Evolutionary conservation across 2,797 vertebrate species (phyloP), one percentile per base, ranked within the genome.

Genomic region (Pitangus sulphuratus): DNA sequence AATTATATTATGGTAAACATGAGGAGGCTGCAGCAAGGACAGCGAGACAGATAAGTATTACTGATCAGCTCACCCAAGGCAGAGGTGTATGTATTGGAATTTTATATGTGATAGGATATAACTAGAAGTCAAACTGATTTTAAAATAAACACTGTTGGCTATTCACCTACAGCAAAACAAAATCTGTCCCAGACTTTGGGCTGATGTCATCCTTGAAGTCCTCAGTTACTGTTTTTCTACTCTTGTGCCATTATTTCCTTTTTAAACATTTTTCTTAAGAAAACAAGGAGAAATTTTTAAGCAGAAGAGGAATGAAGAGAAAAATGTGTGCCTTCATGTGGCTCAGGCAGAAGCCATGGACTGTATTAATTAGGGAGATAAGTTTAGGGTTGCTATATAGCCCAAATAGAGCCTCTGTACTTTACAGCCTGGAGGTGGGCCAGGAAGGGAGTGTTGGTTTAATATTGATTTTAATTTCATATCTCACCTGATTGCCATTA

Each of bases 1-100:
- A 95, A 91, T 92, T 94, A 37, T 37, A 57, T 69, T 77, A 82
- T 25, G 53, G 54, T 58, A 95, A 94, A 48, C 31, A 72, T 39
- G 17, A 84, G 37, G 33, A 79, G 6, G 14, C 47, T 79, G 26
- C 65, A 76, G 61, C 68, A 96, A 95, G 75, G 70, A 69, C 51
- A 58, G 40, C 4, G 16, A 85, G 64, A 48, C 50, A 80, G 51
- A 81, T 45, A 86, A 87, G 58, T 69, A 44, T 56, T 76, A 65
- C 39, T 28, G 37, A 86, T 86, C 69, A 68, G 11, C 30, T 93
- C 66, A 88, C 24, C 14, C n/a, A 81, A 58, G 66, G 58, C 13
- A 88, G 62, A 79, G 5, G n/a, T 2, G 3, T 35, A 37, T 57
- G 14, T 54, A 17, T 7, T 31, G 17, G 56, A 84, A 62, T 74